Base-by-base conservation (phyloP, 1,140 invertebrate genomes). In the Drosophila teissieri region DNA sequence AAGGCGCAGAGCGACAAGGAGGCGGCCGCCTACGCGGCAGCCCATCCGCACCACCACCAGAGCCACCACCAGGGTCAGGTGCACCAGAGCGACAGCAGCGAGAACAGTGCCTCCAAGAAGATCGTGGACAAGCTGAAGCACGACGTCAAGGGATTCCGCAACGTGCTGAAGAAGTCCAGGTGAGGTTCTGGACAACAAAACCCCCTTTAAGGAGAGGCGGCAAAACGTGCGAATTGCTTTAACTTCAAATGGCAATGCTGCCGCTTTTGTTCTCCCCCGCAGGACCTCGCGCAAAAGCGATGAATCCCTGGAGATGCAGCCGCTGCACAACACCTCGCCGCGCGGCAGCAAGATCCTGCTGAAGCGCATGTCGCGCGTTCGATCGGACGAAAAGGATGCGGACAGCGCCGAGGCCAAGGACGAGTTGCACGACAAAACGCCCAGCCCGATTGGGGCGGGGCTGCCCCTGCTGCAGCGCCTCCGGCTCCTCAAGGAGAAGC, bases 401-500 rank as follows among this genome's bases (percentile, higher is more conserved):
- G 91, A 94, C 53, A 92, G 88, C 60, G 93, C 74, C 77, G 94
- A 92, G 75, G 94, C 92, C 78, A 94, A 93, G 93, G 84, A 91
- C 92, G 89, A 94, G 89, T 79, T 94, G 78, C 93, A 94, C 92
- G 92, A 95, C 92, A 93, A 93, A 91, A 91, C 93, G 54, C 90
- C 94, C 74, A 96, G 96, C 46, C 95, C 96, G 0, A 93, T 97
- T 34, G 96, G 96, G 6, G 91, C 96, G 0, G 97, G 97, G 0
- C 92, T 98, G n/a, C 97, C 97, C 0, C 92, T 98, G 4, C 92
- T 98, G 1, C 94, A 96, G 15, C 93, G 96, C 52, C 92, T 98
- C 7, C 95, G 96, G 78, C 92, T 97, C 8, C 93, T 98, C 0
- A 97, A 97, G 84, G 96, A 97, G 83, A 97, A 97, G 91, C 96